Percentiles rank a stretch among this genome's conserved stretches.
phyloP scores from a whole-genome alignment of 2,797 vertebrate species.

The Cossypha polioptera region DNA sequence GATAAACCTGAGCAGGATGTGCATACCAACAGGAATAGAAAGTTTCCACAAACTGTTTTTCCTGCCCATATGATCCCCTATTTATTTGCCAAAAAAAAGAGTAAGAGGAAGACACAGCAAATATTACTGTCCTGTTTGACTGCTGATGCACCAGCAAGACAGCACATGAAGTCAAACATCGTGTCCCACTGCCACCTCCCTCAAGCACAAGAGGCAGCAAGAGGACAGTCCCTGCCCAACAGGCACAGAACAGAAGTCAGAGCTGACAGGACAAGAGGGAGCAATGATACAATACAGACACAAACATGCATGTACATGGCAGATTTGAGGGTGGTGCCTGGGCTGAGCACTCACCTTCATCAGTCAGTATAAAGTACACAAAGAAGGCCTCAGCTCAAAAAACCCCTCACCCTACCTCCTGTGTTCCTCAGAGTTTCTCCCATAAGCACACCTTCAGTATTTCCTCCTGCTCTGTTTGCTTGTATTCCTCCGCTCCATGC shows the following conservation, averaged over 20 bases:
- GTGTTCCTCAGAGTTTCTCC: rapidly evolving
- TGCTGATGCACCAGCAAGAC: rapidly evolving
- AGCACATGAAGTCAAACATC: not conserved
- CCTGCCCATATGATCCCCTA: not conserved
- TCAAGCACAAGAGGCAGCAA: rapidly evolving
- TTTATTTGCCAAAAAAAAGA: not conserved
- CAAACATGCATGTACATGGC: rapidly evolving
- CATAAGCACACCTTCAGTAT: not conserved
- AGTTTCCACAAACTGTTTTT: not conserved
- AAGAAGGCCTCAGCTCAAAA: not conserved
- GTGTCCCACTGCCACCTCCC: not conserved
- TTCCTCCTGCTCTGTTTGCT: not conserved
- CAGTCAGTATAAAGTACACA: not conserved
- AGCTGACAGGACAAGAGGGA: not conserved
- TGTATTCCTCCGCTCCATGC: not conserved
- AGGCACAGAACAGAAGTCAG: not conserved
- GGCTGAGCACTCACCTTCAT: not conserved
- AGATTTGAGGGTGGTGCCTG: not conserved
- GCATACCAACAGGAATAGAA: not conserved
- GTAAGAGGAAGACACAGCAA: not conserved
- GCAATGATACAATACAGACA: not conserved
- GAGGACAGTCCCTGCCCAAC: not conserved
- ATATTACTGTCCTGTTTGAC: not conserved
- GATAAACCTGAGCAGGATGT: not conserved
- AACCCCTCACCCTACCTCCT: not conserved